These are phyloP conservation scores for Carduelis carduelis DNA, from an alignment of 2,797 vertebrate genomes.

Conservation along the genomic window DNA sequence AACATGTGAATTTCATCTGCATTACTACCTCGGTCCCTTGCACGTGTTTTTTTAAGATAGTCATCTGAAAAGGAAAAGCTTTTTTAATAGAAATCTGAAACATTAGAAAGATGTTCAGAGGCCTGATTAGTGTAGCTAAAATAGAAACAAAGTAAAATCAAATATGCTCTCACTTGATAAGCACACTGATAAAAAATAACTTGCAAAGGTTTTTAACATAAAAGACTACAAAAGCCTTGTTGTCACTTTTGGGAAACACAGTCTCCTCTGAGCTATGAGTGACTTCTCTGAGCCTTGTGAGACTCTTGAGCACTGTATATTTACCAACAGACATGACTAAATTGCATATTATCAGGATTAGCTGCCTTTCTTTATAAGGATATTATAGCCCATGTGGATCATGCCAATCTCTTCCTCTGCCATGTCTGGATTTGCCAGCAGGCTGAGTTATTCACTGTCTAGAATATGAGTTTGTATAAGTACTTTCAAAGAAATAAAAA, in stretches of 20 bases:
- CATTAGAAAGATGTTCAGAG: neutral
- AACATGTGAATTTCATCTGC: neutral
- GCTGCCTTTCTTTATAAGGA: neutral
- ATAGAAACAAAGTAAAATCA: neutral
- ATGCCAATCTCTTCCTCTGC: neutral
- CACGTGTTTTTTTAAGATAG: neutral
- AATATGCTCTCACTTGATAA: neutral
- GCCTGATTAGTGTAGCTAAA: neutral
- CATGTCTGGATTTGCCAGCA: neutral
- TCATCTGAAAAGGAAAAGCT: neutral
- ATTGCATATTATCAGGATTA: neutral
- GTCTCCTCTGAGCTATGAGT: neutral
- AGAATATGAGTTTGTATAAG: neutral
- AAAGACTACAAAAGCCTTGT: neutral
- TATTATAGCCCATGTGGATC: neutral
- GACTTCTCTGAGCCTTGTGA: neutral
- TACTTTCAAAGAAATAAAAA: neutral
- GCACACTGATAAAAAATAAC: neutral
- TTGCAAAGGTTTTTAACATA: neutral
- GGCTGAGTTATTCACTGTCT: no score
- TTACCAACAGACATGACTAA: neutral
- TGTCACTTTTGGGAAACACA: conserved; percentile 11
- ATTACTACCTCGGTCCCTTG: neutral
- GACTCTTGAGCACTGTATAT: neutral
- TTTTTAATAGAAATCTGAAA: neutral